These are phyloP conservation scores for Meloidogyne exigua DNA, from an alignment of 1,140 invertebrate species.

Conservation along the genomic window DNA sequence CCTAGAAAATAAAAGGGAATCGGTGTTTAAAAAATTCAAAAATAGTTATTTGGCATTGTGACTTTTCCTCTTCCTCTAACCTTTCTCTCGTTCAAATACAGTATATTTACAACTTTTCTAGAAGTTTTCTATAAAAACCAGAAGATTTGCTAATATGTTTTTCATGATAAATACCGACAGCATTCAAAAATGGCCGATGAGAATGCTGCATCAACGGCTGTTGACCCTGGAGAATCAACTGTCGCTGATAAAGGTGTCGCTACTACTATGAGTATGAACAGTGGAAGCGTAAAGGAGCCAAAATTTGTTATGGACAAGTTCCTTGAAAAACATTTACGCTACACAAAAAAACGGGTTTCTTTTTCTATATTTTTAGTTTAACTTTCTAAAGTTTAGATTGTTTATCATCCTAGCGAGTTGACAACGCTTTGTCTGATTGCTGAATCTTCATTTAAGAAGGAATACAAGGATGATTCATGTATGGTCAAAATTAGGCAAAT, in stretches of 20 bases:
- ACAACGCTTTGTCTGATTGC: neutral
- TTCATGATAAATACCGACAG: too few species aligned
- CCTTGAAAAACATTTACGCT: neutral
- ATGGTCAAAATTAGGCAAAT: neutral
- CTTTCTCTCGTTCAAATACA: too few species aligned
- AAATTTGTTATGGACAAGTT: neutral
- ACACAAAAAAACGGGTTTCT: neutral
- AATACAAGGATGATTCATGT: neutral
- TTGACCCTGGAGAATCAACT: neutral
- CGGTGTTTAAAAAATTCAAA: too few species aligned
- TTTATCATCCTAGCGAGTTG: neutral
- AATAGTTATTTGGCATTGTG: too few species aligned
- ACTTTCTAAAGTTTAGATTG: neutral
- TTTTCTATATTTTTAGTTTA: too few species aligned
- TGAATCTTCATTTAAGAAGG: neutral
- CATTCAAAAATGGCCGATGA: neutral
- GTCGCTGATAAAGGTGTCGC: neutral
- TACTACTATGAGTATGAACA: neutral
- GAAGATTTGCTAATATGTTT: too few species aligned
- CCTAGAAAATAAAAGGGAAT: too few species aligned
- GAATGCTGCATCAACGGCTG: neutral
- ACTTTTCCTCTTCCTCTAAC: too few species aligned
- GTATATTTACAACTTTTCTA: too few species aligned
- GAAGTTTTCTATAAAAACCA: too few species aligned
- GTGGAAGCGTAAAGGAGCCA: neutral